These are phyloP conservation scores for Myotis lucifugus DNA, from an alignment of 2,113 vertebrate species.

Conservation along the genomic window DNA sequence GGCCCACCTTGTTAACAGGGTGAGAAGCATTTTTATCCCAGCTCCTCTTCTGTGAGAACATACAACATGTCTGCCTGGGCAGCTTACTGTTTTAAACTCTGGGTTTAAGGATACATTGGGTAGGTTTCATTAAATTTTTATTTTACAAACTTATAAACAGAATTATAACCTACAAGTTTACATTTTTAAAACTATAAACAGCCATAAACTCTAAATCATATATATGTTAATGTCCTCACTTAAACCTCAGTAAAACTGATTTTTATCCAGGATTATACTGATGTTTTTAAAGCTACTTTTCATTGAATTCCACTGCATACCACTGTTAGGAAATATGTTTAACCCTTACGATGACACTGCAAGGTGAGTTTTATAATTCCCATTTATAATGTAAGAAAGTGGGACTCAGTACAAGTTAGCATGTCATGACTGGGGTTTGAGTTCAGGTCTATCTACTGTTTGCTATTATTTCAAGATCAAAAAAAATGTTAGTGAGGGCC, in stretches of 20 bases:
- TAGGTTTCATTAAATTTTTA: background rate
- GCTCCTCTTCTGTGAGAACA: background rate
- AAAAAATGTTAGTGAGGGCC: background rate
- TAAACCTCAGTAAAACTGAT: background rate
- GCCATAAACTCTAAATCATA: background rate
- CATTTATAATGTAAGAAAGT: constrained; percentile 5
- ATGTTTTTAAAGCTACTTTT: background rate
- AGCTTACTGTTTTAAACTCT: background rate
- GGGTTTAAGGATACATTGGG: background rate
- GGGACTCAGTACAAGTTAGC: background rate
- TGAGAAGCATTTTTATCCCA: background rate
- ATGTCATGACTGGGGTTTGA: background rate
- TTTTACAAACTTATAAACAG: background rate
- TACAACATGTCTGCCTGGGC: background rate
- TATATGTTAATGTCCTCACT: background rate
- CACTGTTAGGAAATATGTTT: background rate
- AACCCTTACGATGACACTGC: background rate
- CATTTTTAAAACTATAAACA: background rate
- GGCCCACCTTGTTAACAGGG: background rate
- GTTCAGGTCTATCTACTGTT: background rate
- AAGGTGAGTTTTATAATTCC: background rate
- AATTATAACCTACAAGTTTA: background rate
- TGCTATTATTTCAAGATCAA: constrained; percentile 38
- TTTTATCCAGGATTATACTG: background rate
- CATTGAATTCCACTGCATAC: background rate